phyloP scores from a whole-genome alignment of 2,113 vertebrate genomes.

The Pampusana beccarii region DNA sequence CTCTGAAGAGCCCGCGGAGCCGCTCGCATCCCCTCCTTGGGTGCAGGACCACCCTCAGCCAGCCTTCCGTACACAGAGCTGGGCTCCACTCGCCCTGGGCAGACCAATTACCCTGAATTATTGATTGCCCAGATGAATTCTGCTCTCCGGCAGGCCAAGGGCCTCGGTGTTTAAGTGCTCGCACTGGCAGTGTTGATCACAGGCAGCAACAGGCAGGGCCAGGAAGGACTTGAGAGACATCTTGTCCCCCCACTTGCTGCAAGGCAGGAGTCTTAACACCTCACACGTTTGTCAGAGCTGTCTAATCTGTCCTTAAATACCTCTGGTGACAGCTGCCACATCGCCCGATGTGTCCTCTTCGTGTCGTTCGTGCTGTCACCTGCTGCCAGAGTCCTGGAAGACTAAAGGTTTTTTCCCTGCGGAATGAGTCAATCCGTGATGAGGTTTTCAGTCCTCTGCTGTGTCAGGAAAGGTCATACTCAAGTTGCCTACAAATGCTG shows the following conservation, averaged over 20 bases:
- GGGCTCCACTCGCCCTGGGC: not conserved
- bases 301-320: not conserved
- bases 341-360: not conserved
- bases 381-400: not conserved
- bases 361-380: not conserved
- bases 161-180: not conserved
- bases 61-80: not conserved
- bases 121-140: accelerated
- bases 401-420: not conserved
- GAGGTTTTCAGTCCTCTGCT: not conserved
- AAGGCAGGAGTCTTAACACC: not conserved
- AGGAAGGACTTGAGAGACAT: not conserved
- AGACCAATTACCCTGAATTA: not conserved
- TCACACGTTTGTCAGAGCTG: not conserved
- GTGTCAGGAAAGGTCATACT: not conserved
- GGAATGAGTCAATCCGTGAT: not conserved
- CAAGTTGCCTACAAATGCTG: not conserved
- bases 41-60: not conserved
- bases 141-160: not conserved
- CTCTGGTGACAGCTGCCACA: not conserved
- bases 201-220: not conserved
- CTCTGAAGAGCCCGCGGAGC: not conserved
- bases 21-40: not conserved
- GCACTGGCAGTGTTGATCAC: not conserved
- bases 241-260: not conserved